phyloP scores from a whole-genome alignment of 2,888 invertebrate species.

The Stictocephala bisonia region DNA sequence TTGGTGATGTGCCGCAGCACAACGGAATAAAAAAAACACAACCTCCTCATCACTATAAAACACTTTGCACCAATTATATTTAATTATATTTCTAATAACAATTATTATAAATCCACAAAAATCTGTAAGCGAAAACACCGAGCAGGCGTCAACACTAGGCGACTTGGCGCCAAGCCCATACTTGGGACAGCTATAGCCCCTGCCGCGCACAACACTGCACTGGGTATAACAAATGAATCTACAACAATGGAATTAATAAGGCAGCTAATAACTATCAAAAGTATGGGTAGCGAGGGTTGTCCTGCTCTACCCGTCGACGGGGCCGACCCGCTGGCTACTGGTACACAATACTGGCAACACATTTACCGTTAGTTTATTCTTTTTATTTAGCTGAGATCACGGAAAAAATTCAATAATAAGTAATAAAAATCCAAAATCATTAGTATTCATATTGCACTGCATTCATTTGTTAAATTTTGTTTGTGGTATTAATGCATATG shows the following conservation, averaged over 20 bases:
- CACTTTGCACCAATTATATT: constrained; percentile 46
- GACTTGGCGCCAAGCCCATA: constrained; percentile 31
- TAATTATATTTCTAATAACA: constrained; percentile 44
- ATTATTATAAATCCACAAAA: constrained; percentile 44
- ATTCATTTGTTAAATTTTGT: too few relatives aligned
- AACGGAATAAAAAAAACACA: constrained; percentile 43
- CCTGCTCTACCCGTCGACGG: constrained; percentile 24
- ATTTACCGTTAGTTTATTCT: too few relatives aligned
- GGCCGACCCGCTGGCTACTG: too few relatives aligned
- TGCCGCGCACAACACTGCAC: neutral
- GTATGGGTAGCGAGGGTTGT: constrained; percentile 21
- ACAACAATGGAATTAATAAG: constrained; percentile 40
- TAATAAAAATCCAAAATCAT: too few relatives aligned
- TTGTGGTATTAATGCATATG: too few relatives aligned
- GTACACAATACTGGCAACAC: too few relatives aligned
- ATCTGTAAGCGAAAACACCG: constrained; percentile 34
- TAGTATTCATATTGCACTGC: too few relatives aligned
- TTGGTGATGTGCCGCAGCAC: constrained; percentile 28
- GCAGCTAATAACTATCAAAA: constrained; percentile 42
- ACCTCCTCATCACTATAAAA: constrained; percentile 46
- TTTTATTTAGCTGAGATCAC: too few relatives aligned
- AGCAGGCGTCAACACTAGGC: constrained; percentile 7
- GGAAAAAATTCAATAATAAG: too few relatives aligned
- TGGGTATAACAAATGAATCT: constrained; percentile 7
- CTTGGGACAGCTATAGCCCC: constrained; percentile 30